Evolutionary conservation across 2,113 vertebrate genomes (phyloP).

Genomic region (Python bivittatus): DNA sequence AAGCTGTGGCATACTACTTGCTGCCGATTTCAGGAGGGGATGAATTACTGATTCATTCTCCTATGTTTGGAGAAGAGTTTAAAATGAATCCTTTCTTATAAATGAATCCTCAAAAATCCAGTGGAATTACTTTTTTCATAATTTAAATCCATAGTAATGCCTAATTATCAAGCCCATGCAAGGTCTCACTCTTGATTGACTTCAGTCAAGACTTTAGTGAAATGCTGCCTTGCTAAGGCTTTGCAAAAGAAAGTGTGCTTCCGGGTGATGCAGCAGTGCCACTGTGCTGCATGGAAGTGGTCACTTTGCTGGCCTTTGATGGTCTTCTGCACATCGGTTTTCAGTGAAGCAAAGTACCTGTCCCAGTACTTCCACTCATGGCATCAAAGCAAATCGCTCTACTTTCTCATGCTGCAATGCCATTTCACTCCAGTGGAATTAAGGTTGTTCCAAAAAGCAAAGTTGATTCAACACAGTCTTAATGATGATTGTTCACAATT

Average conservation of each 20-base stretch:
- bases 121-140: neutral
- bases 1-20: neutral
- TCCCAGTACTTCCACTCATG: neutral
- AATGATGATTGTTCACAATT: neutral
- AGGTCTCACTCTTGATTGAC: neutral
- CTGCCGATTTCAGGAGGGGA: constrained; percentile 4
- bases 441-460: neutral
- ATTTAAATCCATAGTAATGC: neutral
- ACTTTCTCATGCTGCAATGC: neutral
- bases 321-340: neutral
- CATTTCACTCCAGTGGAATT: neutral
- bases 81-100: neutral
- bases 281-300: neutral
- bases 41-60: neutral
- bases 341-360: neutral
- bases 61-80: constrained; percentile 15
- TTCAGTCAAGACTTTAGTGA: neutral
- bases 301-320: neutral
- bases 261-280: neutral
- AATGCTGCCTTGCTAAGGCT: neutral
- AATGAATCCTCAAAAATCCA: neutral
- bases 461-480: neutral
- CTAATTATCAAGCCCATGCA: neutral
- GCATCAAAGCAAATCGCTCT: neutral
- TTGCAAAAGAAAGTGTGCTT: neutral